Conservation (phyloP, 1,140 invertebrate genomes). For the Dysdera silvatica region DNA sequence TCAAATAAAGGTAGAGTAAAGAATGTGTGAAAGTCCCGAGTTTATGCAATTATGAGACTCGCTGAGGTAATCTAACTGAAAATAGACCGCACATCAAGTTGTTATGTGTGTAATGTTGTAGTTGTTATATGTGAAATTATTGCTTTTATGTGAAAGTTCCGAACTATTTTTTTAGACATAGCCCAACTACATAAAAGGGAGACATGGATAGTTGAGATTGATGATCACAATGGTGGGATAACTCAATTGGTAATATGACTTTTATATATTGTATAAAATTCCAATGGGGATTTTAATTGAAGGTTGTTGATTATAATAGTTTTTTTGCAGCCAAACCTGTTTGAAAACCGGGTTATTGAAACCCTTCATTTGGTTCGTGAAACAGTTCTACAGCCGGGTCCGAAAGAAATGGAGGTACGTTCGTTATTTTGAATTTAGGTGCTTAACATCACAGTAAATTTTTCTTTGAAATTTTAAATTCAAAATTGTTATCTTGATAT, state of each 20-base stretch:
- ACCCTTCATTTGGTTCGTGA: constrained; percentile 77
- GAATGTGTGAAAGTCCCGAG: too few species aligned
- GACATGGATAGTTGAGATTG: constrained; percentile 78
- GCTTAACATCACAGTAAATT: neutral
- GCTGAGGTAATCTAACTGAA: too few species aligned
- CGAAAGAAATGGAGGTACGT: constrained; percentile 53
- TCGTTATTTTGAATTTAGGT: neutral
- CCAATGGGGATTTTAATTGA: too few species aligned
- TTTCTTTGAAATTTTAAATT: neutral
- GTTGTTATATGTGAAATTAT: too few species aligned
- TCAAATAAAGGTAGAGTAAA: too few species aligned
- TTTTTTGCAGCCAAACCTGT: constrained; percentile 62
- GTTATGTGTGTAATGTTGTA: too few species aligned
- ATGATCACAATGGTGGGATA: constrained; percentile 67
- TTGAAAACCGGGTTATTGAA: constrained; percentile 74
- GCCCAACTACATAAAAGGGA: constrained; percentile 68
- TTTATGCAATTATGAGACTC: too few species aligned
- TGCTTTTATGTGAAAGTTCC: neutral
- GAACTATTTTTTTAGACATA: constrained; percentile 50
- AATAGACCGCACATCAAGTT: too few species aligned
- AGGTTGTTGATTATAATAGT: too few species aligned
- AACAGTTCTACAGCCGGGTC: constrained; percentile 63
- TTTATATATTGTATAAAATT: too few species aligned
- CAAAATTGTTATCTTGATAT: neutral
- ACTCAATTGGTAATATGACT: constrained; percentile 62